Evolutionary conservation across 2,888 invertebrate species (phyloP).

Genomic region (Drosophila longiperda): DNA sequence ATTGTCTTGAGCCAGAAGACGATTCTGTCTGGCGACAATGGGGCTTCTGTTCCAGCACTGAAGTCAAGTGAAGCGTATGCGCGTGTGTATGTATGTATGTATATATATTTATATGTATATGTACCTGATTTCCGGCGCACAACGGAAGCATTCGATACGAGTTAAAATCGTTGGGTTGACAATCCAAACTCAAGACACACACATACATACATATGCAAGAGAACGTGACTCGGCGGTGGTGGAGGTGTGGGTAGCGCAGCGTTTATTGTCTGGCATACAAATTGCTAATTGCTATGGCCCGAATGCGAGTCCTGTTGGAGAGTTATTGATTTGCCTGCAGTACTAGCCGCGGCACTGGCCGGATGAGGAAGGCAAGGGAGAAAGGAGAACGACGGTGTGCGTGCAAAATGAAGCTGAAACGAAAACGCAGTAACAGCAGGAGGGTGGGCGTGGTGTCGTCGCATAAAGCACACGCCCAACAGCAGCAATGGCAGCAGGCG

Average conservation of each 20-base stretch:
- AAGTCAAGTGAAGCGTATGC: constrained; percentile 22
- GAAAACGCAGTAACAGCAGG: constrained; percentile 20
- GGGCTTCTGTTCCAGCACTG: constrained; percentile 35
- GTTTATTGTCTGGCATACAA: constrained; percentile 63
- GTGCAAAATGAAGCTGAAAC: constrained; percentile 62
- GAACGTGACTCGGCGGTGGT: constrained; percentile 54
- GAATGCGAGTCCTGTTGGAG: constrained; percentile 68
- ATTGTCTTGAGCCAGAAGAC: constrained; percentile 50
- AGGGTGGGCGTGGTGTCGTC: constrained; percentile 8
- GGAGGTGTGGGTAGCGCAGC: background rate
- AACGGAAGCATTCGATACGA: constrained; percentile 73
- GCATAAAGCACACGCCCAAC: constrained; percentile 46
- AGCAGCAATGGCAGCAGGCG: constrained; percentile 16
- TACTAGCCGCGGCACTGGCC: background rate
- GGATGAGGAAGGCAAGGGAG: background rate
- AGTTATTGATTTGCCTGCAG: constrained; percentile 71
- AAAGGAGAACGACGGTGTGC: constrained; percentile 13
- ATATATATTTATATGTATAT: constrained; percentile 37
- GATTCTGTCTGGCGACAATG: constrained; percentile 52
- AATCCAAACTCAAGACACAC: constrained; percentile 19
- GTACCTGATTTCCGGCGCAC: constrained; percentile 75
- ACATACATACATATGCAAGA: constrained; percentile 7
- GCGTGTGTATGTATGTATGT: constrained; percentile 6
- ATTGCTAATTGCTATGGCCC: constrained; percentile 62
- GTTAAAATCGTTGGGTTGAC: constrained; percentile 46